These are phyloP conservation scores for Isaurus tuberculatus DNA, from an alignment of 92 coral and sea anemone genomes.

Conservation along the genomic window DNA sequence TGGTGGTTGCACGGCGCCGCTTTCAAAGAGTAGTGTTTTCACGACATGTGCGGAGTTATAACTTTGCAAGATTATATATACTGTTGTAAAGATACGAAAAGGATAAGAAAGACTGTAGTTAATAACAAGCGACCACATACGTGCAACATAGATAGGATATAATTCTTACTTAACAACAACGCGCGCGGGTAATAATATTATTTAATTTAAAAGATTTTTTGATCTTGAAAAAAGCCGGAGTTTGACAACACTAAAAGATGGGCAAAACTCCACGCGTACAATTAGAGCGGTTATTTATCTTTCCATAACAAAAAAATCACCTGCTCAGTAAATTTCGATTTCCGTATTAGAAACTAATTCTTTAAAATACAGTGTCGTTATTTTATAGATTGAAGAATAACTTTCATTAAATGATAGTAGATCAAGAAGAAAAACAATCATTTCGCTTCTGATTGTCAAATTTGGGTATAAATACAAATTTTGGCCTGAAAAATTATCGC, in stretches of 20 bases:
- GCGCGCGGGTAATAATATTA: neutral
- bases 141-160: neutral
- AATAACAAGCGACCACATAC: conserved; percentile 7
- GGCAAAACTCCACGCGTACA: conserved; percentile 2
- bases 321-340: conserved; percentile 38
- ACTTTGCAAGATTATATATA: conserved; percentile 27
- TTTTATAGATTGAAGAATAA: conserved; percentile 24
- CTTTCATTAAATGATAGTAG: conserved; percentile 39
- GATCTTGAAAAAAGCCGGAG: neutral
- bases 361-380: conserved; percentile 34
- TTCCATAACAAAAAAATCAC: conserved; percentile 31
- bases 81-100: neutral
- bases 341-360: conserved; percentile 46
- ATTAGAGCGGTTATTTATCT: conserved; percentile 28
- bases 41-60: neutral
- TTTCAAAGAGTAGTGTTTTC: neutral
- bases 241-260: neutral
- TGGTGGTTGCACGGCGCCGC: neutral
- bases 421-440: conserved; percentile 33
- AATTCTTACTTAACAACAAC: neutral
- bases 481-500: conserved; percentile 29
- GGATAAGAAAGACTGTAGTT: conserved; percentile 9
- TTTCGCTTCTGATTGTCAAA: conserved; percentile 29
- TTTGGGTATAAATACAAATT: conserved; percentile 26
- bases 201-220: neutral